Evolutionary conservation across 2,888 invertebrate genomes (phyloP), one percentile per base, ranked within the genome.

Genomic region (Anthophora plumipes): DNA sequence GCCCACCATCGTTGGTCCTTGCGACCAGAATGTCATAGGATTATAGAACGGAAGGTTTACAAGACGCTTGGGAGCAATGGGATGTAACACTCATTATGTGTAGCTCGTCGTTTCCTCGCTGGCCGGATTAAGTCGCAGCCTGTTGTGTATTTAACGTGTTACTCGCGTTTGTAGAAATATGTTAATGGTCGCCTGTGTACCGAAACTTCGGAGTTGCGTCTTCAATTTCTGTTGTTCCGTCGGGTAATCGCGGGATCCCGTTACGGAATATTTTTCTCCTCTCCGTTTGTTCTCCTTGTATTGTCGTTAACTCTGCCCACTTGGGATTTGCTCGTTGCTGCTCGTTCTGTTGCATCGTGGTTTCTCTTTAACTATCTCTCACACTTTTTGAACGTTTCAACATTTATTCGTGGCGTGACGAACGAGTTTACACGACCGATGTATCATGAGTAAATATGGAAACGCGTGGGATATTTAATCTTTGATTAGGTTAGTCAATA

Each of bases 1-100:
- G 48, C 9, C 64, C 48, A 20, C 50, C n/a, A n/a, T 43, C 31
- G 64, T 54, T 46, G 66, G 78, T 54, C 73, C 61, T n/a, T 66
- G 57, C 59, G 77, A 80, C 54, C 77, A 63, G 63, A 37, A 76
- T 66, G 79, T 76, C 83, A 57, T 54, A 57, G 74, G 83, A 78
- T 82, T 82, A 82, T 54, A n/a, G 52, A 71, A 82, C 72, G 72
- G 61, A 67, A 75, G 76, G 70, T 83, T 70, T 83, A 73, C 76
- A 59, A 41, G 72, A 61, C 75, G 61, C 70, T 25, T 37, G 76
- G 79, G 79, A 79, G 83, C 76, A 79, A 79, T 83, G 70, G 55
- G 59, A 48, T 60, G 55, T 46, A 79, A 73, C 74, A 59, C 80
- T 84, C 74, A 77, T 84, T 84, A 83, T 69, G 74, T 76, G 77